Conservation (phyloP, 2,797 vertebrate genomes). For the Apogon talboti region DNA sequence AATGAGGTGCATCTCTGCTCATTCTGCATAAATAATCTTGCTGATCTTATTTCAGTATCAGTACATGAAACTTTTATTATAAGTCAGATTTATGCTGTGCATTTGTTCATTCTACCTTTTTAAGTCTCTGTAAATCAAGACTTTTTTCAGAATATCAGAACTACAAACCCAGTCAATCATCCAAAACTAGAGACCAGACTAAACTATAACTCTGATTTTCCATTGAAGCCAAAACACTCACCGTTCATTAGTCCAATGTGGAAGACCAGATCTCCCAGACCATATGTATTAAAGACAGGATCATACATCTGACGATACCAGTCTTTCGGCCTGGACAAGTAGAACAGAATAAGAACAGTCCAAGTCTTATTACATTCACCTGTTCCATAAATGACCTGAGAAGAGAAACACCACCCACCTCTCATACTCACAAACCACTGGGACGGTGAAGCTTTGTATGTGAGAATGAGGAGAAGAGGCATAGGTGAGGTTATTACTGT, state of each 20-base stretch:
- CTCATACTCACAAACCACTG: conserved; percentile 72
- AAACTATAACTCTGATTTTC: too few species aligned
- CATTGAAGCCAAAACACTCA: conserved; percentile 37
- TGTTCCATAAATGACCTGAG: too few species aligned
- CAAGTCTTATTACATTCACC: background rate
- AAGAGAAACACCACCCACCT: conserved; percentile 53
- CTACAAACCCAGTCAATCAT: too few species aligned
- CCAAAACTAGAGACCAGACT: too few species aligned
- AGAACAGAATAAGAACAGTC: background rate
- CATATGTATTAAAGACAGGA: conserved; percentile 68
- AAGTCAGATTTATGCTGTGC: too few species aligned
- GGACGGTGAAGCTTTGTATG: conserved; percentile 33
- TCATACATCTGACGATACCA: conserved; percentile 68
- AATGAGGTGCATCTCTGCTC: too few species aligned
- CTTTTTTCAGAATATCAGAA: too few species aligned
- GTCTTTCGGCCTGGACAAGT: conserved; percentile 62
- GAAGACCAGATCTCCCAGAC: conserved; percentile 69
- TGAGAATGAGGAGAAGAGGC: conserved; percentile 30
- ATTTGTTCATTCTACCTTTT: too few species aligned
- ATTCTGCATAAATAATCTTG: too few species aligned
- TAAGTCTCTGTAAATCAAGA: too few species aligned
- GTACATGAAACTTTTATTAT: too few species aligned
- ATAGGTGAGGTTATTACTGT: conserved; percentile 71
- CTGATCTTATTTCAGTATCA: too few species aligned
- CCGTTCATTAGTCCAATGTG: conserved; percentile 78